Evolutionary conservation across 2,888 invertebrate genomes (phyloP).

Genomic region (Ectropis crepuscularia): DNA sequence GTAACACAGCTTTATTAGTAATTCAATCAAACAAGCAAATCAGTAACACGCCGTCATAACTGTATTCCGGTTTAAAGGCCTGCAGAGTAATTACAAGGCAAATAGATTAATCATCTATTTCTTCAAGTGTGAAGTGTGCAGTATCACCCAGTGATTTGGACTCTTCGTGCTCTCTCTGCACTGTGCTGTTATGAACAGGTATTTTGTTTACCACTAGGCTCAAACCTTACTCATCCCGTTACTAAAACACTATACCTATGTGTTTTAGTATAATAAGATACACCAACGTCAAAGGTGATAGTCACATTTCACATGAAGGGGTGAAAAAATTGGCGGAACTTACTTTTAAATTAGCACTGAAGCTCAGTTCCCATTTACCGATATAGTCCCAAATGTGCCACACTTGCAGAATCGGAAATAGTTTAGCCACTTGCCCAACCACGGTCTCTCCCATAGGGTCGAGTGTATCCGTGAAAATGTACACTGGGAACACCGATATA

Average conservation of each 20-base stretch:
- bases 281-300: neutral
- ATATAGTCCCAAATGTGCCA: slow-evolving; percentile 78
- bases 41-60: too few relatives aligned
- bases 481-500: slow-evolving; percentile 73
- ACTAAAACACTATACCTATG: neutral
- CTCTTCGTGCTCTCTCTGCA: too few relatives aligned
- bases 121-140: too few relatives aligned
- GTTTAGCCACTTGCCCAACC: slow-evolving; percentile 61
- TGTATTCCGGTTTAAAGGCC: too few relatives aligned
- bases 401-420: slow-evolving; percentile 70
- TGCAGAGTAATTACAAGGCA: too few relatives aligned
- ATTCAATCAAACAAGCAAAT: too few relatives aligned
- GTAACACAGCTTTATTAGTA: too few relatives aligned
- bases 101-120: too few relatives aligned
- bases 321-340: slow-evolving; percentile 2
- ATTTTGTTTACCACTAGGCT: too few relatives aligned
- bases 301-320: neutral
- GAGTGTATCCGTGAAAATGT: slow-evolving; percentile 69
- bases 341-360: slow-evolving; percentile 67
- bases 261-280: neutral
- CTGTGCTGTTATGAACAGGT: too few relatives aligned
- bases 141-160: too few relatives aligned
- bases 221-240: too few relatives aligned
- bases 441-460: slow-evolving; percentile 62
- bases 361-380: slow-evolving; percentile 63